Conservation (phyloP, 2,113 vertebrate species). For the Cnemophilus loriae region DNA sequence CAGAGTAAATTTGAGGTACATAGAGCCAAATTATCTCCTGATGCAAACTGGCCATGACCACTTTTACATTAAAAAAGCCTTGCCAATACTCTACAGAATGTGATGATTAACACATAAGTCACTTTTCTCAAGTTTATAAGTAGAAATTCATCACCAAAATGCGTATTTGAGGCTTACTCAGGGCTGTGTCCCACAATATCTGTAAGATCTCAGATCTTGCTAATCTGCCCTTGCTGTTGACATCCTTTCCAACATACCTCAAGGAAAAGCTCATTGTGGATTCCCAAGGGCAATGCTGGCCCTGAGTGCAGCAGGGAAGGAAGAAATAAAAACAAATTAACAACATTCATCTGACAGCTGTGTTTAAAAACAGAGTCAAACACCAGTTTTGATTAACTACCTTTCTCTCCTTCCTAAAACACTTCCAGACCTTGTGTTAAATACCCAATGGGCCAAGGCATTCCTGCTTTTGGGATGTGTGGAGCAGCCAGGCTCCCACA, state of each 20-base stretch:
- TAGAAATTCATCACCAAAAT: neutral
- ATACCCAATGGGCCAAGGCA: fast-evolving
- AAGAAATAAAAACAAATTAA: neutral
- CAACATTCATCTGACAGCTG: neutral
- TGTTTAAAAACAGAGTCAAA: neutral
- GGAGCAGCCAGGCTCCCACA: neutral
- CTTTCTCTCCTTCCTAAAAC: neutral
- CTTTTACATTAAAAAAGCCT: neutral
- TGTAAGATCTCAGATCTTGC: neutral
- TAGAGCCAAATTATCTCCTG: neutral
- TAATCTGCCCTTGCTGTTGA: neutral
- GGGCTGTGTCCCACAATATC: neutral
- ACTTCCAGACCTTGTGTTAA: neutral
- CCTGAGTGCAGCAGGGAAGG: neutral
- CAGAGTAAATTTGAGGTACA: neutral
- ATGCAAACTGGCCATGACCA: neutral
- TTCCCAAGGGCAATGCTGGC: neutral
- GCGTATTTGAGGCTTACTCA: neutral
- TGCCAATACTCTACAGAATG: neutral
- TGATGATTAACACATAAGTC: neutral
- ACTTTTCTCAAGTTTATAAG: neutral
- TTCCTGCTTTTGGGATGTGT: neutral
- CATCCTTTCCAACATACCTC: neutral
- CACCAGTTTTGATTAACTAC: neutral
- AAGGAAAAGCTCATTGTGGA: neutral